Conservation (phyloP, 2,888 invertebrate species). For the Ophion ellenae region DNA sequence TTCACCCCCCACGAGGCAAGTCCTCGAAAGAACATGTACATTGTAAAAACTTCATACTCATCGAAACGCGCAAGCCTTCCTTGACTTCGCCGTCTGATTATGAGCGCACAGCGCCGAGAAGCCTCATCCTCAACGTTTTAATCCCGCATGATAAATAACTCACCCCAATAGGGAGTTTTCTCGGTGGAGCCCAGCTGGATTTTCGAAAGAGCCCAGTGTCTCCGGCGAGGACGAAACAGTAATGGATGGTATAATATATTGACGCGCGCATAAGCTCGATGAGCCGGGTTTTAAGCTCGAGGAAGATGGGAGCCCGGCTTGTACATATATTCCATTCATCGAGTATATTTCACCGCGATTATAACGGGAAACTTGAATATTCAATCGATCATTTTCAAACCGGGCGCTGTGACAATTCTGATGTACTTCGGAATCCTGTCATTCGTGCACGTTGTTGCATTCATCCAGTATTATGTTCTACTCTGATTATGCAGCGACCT, state of each 20-base stretch:
- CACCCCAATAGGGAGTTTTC: background rate
- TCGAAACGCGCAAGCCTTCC: background rate
- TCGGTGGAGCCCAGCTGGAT: background rate
- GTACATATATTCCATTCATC: slow-evolving; percentile 19
- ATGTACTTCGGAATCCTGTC: slow-evolving; percentile 9
- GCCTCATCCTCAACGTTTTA: slow-evolving; percentile 1
- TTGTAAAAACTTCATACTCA: background rate
- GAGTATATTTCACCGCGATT: background rate
- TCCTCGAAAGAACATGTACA: background rate
- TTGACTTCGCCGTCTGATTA: background rate
- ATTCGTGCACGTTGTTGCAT: slow-evolving; percentile 14
- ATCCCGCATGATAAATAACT: slow-evolving; percentile 2
- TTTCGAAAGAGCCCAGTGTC: slow-evolving; percentile 1
- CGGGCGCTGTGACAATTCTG: slow-evolving; percentile 9
- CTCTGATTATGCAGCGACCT: background rate
- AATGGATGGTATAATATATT: slow-evolving; percentile 15
- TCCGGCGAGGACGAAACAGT: slow-evolving; percentile 9
- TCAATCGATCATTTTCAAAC: slow-evolving; percentile 36
- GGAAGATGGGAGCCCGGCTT: slow-evolving; percentile 16
- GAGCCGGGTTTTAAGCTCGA: slow-evolving; percentile 23
- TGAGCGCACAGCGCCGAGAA: background rate
- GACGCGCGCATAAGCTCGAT: slow-evolving; percentile 21
- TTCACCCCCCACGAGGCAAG: no score
- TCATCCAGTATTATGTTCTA: slow-evolving; percentile 19
- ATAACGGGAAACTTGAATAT: slow-evolving; percentile 28